Conservation (phyloP, 2,113 vertebrate species). For the Macrotus californicus region DNA sequence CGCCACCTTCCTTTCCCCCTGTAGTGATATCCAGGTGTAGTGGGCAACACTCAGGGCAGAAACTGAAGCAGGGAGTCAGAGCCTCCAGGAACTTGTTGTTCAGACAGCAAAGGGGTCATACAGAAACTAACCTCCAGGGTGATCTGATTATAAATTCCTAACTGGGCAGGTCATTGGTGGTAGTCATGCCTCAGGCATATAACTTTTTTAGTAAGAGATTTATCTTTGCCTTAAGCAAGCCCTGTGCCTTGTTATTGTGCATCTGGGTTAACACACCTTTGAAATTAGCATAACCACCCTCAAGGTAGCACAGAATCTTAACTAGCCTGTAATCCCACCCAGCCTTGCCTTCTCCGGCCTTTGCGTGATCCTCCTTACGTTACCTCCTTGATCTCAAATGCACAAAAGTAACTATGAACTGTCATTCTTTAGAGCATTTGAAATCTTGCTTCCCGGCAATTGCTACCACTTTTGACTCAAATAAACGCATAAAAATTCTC, state of each 20-base stretch:
- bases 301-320: background rate
- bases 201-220: too few relatives aligned
- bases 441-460: background rate
- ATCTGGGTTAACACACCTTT: background rate
- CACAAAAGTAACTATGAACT: background rate
- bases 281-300: background rate
- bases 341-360: background rate
- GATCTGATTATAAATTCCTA: too few relatives aligned
- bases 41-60: background rate
- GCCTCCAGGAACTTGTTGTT: background rate
- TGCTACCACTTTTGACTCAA: too few relatives aligned
- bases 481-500: background rate
- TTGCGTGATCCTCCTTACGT: too few relatives aligned
- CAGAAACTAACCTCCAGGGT: too few relatives aligned
- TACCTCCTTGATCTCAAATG: too few relatives aligned
- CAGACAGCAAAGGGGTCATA: too few relatives aligned
- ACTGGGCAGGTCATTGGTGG: too few relatives aligned
- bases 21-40: background rate
- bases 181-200: too few relatives aligned
- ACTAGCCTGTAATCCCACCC: background rate
- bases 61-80: background rate
- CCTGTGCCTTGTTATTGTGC: too few relatives aligned
- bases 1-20: background rate
- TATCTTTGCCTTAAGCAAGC: too few relatives aligned
- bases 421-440: background rate